Percentiles rank a stretch among this genome's conserved stretches.
Conservation (phyloP, 2,797 vertebrate genomes). For the Peromyscus melanophrys region DNA sequence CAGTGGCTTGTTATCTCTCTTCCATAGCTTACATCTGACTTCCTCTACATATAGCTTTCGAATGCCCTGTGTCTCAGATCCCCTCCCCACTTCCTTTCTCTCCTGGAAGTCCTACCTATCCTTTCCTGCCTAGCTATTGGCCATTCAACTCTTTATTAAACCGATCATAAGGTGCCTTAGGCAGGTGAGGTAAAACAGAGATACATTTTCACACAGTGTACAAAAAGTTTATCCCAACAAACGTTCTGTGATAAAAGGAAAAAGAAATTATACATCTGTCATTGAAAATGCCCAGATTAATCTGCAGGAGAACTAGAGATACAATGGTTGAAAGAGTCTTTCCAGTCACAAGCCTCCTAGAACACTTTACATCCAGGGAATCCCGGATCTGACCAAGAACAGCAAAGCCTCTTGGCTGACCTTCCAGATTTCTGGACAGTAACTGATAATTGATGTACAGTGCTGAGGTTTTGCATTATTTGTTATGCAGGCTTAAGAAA, state of each 20-base stretch:
- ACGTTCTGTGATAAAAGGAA: background rate
- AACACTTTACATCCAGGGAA: background rate
- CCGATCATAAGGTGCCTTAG: too few relatives aligned
- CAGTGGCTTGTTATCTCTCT: too few relatives aligned
- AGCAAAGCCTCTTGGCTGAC: background rate
- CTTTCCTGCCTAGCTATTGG: too few relatives aligned
- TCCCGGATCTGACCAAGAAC: background rate
- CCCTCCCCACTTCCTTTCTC: too few relatives aligned
- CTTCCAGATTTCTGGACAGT: background rate
- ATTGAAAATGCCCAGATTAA: background rate
- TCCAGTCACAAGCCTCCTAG: background rate
- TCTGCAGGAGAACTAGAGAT: background rate
- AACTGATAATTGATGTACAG: background rate
- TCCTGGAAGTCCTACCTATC: too few relatives aligned
- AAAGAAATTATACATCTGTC: background rate
- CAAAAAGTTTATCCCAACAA: too few relatives aligned
- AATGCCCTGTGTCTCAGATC: too few relatives aligned
- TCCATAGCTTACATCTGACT: too few relatives aligned
- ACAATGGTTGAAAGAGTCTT: background rate
- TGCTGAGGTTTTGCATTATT: slow-evolving; percentile 1
- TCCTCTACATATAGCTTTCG: too few relatives aligned
- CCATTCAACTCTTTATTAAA: too few relatives aligned
- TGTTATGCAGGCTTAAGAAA: slow-evolving; percentile 4
- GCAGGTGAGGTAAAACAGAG: too few relatives aligned
- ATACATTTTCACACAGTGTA: too few relatives aligned